Evolutionary conservation across 2,888 invertebrate genomes (phyloP).

Genomic region (Eumerus sabulonum): DNA sequence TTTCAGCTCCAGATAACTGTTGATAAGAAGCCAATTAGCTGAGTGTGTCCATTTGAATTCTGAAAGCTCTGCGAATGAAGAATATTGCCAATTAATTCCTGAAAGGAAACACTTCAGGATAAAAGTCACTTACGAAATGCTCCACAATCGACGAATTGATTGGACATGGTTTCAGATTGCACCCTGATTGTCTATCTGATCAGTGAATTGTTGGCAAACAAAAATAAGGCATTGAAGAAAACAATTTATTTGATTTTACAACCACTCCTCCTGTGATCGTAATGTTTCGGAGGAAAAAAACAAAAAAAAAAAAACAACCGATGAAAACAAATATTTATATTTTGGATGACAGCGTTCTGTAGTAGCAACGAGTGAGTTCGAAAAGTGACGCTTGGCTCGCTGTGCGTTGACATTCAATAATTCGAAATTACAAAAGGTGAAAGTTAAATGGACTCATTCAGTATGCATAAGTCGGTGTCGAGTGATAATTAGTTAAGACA

Average conservation of each 20-base stretch:
- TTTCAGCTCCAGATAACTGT: constrained; percentile 46
- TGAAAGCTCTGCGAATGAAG: constrained; percentile 22
- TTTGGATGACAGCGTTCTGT: neutral
- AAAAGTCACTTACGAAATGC: constrained; percentile 32
- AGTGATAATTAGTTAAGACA: no score
- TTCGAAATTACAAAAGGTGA: neutral
- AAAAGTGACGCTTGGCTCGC: no score
- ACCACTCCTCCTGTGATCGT: no score
- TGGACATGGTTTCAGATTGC: constrained; percentile 23
- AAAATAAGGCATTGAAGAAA: constrained; percentile 4
- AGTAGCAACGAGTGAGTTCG: no score
- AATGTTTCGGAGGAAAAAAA: no score
- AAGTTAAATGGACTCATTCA: no score
- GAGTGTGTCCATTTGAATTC: constrained; percentile 63
- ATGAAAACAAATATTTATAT: constrained; percentile 7
- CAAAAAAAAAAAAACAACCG: neutral
- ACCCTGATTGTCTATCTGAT: neutral
- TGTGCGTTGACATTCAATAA: neutral
- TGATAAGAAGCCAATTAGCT: constrained; percentile 54
- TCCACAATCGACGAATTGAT: constrained; percentile 49
- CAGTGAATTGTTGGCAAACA: constrained; percentile 29
- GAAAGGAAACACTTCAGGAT: neutral
- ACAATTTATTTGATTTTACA: neutral
- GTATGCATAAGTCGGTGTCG: no score
- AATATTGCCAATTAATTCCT: neutral